Conservation (phyloP, 2,113 vertebrate species). For the Solenodon paradoxus region DNA sequence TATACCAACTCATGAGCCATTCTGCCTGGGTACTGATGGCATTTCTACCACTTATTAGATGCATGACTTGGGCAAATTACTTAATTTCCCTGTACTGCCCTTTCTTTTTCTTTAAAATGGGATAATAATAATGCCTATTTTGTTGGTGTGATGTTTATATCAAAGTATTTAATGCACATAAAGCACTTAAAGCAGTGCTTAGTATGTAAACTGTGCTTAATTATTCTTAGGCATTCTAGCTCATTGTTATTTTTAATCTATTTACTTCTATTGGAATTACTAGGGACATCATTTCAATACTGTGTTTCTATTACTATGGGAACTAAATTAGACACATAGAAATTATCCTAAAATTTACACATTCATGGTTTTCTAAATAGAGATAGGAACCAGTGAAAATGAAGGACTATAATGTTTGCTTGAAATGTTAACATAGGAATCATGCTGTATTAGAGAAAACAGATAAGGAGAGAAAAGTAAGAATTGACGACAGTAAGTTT, state of each 20-base stretch:
- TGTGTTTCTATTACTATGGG: not conserved
- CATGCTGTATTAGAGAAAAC: not conserved
- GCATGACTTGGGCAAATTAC: not conserved
- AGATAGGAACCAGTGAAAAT: not conserved
- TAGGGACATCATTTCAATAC: not conserved
- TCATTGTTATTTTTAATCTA: not conserved
- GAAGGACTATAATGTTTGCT: not conserved
- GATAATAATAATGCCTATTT: not conserved
- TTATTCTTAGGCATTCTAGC: not conserved
- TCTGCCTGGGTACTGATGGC: not conserved
- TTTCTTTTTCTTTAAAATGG: not conserved
- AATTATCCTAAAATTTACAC: not conserved
- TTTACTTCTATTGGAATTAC: not conserved
- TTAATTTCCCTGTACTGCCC: not conserved
- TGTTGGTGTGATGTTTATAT: not conserved
- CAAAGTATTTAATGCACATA: not conserved
- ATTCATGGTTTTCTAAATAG: slow-evolving; percentile 6
- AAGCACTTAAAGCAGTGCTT: not conserved
- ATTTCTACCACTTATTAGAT: not conserved
- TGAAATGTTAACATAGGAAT: slow-evolving; percentile 1
- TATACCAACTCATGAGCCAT: not conserved
- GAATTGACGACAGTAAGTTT: not conserved
- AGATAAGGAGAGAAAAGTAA: not conserved
- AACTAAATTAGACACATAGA: not conserved
- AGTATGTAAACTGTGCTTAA: not conserved